Percentiles rank a stretch among this genome's conserved stretches.
Evolutionary conservation across 1,140 invertebrate genomes (phyloP).

Genomic region (Drosophila kurseongensis): DNA sequence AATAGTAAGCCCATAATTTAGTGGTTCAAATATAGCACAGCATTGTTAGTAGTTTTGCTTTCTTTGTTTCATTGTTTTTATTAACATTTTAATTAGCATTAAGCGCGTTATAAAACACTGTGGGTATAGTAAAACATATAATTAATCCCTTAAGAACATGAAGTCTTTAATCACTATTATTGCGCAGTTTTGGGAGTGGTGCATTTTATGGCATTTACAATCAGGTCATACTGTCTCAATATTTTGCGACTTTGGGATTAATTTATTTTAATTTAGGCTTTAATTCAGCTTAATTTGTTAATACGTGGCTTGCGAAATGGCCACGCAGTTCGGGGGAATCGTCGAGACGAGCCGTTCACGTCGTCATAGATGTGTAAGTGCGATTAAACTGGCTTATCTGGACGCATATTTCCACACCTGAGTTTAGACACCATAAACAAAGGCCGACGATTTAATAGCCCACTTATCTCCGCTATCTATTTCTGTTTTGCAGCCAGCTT

Average conservation of each 20-base stretch:
- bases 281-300: conserved; percentile 62
- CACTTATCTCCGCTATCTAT: conserved; percentile 25
- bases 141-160: neutral
- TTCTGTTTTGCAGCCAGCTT: conserved; percentile 13
- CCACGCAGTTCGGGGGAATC: conserved; percentile 3
- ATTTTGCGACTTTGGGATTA: conserved; percentile 46
- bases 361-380: conserved; percentile 17
- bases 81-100: neutral
- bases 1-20: neutral
- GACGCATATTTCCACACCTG: conserved; percentile 17
- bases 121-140: neutral
- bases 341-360: conserved; percentile 30
- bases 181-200: neutral
- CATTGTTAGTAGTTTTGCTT: neutral
- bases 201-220: neutral
- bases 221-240: conserved; percentile 12
- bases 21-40: neutral
- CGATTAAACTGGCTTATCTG: conserved; percentile 11
- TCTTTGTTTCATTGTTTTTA: neutral
- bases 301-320: conserved; percentile 42
- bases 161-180: neutral
- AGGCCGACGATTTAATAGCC: conserved; percentile 11
- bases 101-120: neutral
- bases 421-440: conserved; percentile 35
- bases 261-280: conserved; percentile 56